Percentiles rank a stretch among this genome's conserved stretches.
phyloP scores from a whole-genome alignment of 1,140 invertebrate species.

The Meloidogyne hapla region DNA sequence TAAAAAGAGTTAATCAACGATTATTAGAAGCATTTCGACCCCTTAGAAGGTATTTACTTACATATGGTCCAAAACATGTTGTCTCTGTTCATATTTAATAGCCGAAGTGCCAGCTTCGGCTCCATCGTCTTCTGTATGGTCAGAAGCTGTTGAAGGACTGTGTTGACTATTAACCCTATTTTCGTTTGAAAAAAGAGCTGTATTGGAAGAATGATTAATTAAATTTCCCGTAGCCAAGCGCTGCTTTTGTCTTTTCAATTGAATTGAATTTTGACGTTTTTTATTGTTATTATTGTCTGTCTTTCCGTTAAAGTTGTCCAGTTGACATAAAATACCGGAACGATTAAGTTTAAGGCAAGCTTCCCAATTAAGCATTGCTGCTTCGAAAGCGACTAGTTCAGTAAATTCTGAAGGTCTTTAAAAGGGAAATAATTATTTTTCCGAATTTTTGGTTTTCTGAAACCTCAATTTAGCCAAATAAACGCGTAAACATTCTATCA shows the following conservation, averaged over 20 bases:
- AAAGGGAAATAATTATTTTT: no score
- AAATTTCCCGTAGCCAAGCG: not conserved
- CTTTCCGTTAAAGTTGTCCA: not conserved
- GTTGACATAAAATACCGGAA: slow-evolving; percentile 28
- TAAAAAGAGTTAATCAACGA: no score
- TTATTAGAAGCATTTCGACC: no score
- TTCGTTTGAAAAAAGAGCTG: slow-evolving; percentile 21
- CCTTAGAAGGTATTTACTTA: not conserved
- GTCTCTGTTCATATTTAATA: not conserved
- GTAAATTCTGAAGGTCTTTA: slow-evolving; percentile 36
- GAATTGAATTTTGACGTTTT: not conserved
- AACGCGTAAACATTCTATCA: slow-evolving; percentile 29
- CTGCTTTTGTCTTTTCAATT: not conserved
- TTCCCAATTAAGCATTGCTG: slow-evolving; percentile 56
- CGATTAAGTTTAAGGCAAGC: slow-evolving; percentile 53
- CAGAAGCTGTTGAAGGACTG: slow-evolving; percentile 49
- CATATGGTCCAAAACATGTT: slow-evolving; percentile 27
- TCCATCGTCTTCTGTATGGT: slow-evolving; percentile 40
- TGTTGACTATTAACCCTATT: slow-evolving; percentile 16
- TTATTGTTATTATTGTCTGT: not conserved
- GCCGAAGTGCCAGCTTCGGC: not conserved
- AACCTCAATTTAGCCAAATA: slow-evolving; percentile 13
- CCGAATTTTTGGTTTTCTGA: no score
- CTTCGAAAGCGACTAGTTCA: slow-evolving; percentile 49
- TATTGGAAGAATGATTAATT: not conserved